phyloP scores from a whole-genome alignment of 2,888 invertebrate genomes.

The Trypoxylon attenuatum region DNA sequence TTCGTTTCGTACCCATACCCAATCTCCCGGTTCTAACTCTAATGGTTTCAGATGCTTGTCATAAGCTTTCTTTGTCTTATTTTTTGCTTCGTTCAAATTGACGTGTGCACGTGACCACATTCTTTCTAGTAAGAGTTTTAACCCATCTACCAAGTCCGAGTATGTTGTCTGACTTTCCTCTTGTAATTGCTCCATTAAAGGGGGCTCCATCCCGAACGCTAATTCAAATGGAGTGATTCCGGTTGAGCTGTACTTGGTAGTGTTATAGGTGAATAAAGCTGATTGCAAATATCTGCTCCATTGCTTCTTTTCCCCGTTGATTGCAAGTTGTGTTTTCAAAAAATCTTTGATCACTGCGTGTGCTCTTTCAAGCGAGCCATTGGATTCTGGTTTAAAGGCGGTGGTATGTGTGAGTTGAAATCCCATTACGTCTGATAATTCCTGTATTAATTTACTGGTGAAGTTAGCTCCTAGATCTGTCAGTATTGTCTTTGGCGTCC shows the following conservation, averaged over 20 bases:
- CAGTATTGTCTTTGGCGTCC: neutral
- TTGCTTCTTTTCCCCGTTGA: neutral
- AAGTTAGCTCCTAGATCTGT: conserved; percentile 6
- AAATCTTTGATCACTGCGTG: neutral
- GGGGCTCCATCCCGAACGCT: neutral
- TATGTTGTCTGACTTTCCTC: neutral
- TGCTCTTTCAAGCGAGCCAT: conserved; percentile 3
- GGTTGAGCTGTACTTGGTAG: neutral
- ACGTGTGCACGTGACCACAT: neutral
- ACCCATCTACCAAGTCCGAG: neutral
- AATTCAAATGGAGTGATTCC: neutral
- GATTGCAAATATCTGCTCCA: neutral
- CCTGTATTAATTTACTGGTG: neutral
- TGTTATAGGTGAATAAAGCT: neutral
- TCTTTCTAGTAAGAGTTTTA: neutral
- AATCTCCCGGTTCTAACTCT: conserved; percentile 3
- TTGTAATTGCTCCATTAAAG: neutral
- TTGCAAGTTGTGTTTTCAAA: neutral
- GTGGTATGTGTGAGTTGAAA: neutral
- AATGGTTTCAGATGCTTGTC: conserved; percentile 3
- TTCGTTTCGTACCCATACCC: conserved; percentile 2
- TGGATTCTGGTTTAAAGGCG: neutral
- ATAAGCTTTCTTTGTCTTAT: neutral
- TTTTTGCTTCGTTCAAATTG: neutral
- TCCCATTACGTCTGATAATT: neutral